Evolutionary conservation across 2,113 vertebrate species (phyloP).

Genomic region (Dinomys branickii): DNA sequence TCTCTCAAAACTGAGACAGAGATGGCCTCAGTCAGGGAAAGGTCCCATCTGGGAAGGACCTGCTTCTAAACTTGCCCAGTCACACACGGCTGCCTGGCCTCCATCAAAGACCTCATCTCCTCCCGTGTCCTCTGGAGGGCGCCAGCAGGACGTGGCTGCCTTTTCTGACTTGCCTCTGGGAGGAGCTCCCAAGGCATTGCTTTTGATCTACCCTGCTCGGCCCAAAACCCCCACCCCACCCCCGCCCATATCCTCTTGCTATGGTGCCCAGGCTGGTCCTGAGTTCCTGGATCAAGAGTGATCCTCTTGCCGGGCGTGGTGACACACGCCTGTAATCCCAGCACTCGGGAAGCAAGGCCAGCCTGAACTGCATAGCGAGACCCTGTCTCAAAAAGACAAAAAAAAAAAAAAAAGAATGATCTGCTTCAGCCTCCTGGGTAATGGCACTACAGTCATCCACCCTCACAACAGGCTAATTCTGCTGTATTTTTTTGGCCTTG

Average conservation of each 20-base stretch:
- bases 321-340: no score
- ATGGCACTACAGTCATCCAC: not conserved
- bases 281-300: not conserved
- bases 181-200: not conserved
- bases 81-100: not conserved
- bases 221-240: no score
- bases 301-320: no score
- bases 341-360: no score
- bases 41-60: not conserved
- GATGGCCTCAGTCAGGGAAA: not conserved
- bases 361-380: no score
- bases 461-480: not conserved
- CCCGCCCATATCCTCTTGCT: no score
- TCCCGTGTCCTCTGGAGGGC: not conserved
- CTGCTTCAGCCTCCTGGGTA: not conserved
- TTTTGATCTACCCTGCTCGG: rapidly evolving
- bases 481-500: not conserved
- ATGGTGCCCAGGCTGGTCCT: not conserved
- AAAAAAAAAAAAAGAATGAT: no score
- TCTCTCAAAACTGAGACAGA: not conserved
- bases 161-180: not conserved
- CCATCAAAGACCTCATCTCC: not conserved
- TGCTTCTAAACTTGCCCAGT: not conserved
- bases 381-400: no score
- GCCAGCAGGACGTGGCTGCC: not conserved